These are phyloP conservation scores for Drosophila limbata DNA, from an alignment of 2,888 invertebrate species.

Conservation along the genomic window DNA sequence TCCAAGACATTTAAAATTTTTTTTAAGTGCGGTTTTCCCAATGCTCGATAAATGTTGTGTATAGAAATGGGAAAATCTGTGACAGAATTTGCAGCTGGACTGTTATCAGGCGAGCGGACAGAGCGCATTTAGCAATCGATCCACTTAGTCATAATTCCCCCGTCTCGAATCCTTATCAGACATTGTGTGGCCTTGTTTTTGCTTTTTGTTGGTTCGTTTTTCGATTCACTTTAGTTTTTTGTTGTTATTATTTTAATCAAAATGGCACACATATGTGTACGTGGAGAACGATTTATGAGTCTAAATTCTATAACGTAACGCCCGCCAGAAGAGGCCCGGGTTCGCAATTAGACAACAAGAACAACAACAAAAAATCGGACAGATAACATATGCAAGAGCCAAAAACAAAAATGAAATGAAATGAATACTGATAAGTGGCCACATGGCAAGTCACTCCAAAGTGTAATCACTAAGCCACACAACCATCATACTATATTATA, in stretches of 20 bases:
- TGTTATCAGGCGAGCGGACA: constrained; percentile 26
- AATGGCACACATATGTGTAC: constrained; percentile 68
- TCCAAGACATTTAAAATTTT: background rate
- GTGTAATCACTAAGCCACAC: constrained; percentile 7
- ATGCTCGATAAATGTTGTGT: background rate
- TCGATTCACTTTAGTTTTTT: constrained; percentile 4
- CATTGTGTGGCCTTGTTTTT: constrained; percentile 23
- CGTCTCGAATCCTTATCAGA: constrained; percentile 45
- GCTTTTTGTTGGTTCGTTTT: constrained; percentile 1
- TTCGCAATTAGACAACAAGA: constrained; percentile 54
- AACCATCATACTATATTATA: background rate
- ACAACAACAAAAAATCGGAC: constrained; percentile 1
- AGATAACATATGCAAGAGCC: constrained; percentile 30
- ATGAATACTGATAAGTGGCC: constrained; percentile 35
- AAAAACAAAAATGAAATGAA: constrained; percentile 11
- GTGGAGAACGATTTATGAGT: constrained; percentile 47
- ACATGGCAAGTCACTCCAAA: constrained; percentile 34
- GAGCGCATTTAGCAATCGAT: constrained; percentile 34
- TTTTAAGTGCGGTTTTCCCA: background rate
- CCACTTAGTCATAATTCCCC: constrained; percentile 57
- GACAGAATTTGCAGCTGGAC: constrained; percentile 3
- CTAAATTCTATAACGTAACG: constrained; percentile 37
- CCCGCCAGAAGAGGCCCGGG: constrained; percentile 18
- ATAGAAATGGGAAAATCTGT: background rate
- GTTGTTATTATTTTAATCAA: constrained; percentile 54